Base-by-base conservation (phyloP, 2,797 vertebrate species). In the Podarcis siculus region DNA sequence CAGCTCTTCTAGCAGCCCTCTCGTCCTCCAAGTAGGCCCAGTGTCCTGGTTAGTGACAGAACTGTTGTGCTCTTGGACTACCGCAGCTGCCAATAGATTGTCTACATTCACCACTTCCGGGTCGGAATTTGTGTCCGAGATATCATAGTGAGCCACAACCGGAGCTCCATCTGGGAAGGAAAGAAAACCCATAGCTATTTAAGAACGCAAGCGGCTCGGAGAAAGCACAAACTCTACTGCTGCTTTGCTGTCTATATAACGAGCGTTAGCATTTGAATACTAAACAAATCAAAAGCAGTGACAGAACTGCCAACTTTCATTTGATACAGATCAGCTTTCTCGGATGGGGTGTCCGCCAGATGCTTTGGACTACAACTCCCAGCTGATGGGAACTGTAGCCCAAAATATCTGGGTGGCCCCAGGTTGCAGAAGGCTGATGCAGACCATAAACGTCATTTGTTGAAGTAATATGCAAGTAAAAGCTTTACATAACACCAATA, bases 71-170 rank as follows among this genome's bases (percentile, higher is more conserved):
- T 99, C 98, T 97, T 98, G 97, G 97, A 97, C 98, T 95, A 98
- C 98, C 92, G 98, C 98, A 95, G 98, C 97, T 1, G 98, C 97
- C 97, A 98, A 94, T 86, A 98, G 97, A 97, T 95, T 98, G 97
- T 98, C 98, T 97, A 98, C 98, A 96, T 97, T 98, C 97, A 98
- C 96, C 97, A 98, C 97, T 96, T 99, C 99, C 92, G 97, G 98
- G 96, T 99, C 98, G 94, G 99, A 99, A 97, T 98, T 98, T 96
- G 99, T 98, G 97, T 99, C 99, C 96, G 98, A 99, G 97, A 99
- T 97, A 97, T 99, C 98, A 95, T 98, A 99, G 97, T 98, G 98
- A 97, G 98, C 98, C 96, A 99, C 97, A 96, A 99, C 96, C 39
- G 98, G 98, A 95, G 98, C 98, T 95, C 98, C 98, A 97, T 98